Conservation (phyloP, 1,140 invertebrate species). For the Brachionus rotundiformis region DNA sequence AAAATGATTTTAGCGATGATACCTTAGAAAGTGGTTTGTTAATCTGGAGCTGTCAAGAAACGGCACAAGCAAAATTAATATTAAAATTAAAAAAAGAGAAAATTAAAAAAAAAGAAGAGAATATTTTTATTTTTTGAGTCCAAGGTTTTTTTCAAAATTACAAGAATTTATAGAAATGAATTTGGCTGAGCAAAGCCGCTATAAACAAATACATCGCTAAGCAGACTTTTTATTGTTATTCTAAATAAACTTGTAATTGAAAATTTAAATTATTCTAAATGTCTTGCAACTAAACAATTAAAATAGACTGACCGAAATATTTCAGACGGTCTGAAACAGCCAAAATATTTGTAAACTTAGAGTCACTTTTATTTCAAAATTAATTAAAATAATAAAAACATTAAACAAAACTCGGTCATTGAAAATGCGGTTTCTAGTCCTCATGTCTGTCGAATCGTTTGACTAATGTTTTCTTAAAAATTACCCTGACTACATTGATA, state of each 20-base stretch:
- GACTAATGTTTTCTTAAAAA: slow-evolving; percentile 20
- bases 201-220: slow-evolving; percentile 36
- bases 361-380: slow-evolving; percentile 22
- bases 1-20: slow-evolving; percentile 1
- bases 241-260: slow-evolving; percentile 38
- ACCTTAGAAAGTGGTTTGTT: slow-evolving; percentile 5
- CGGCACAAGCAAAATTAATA: background rate
- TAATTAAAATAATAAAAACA: slow-evolving; percentile 47
- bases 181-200: background rate
- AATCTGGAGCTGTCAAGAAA: slow-evolving; percentile 12
- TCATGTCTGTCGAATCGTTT: slow-evolving; percentile 17
- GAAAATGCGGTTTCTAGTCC: slow-evolving; percentile 14
- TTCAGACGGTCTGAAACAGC: slow-evolving; percentile 41
- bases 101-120: background rate
- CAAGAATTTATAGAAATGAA: slow-evolving; percentile 10
- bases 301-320: slow-evolving; percentile 33
- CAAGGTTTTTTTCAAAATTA: background rate
- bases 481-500: slow-evolving; percentile 1
- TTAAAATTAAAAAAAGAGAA: background rate
- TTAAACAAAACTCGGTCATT: slow-evolving; percentile 48
- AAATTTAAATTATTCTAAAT: slow-evolving; percentile 44
- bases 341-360: slow-evolving; percentile 24
- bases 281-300: slow-evolving; percentile 34
- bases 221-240: slow-evolving; percentile 45
- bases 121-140: background rate